phyloP scores from a whole-genome alignment of 2,888 invertebrate species.

The Euzophera pinguis region DNA sequence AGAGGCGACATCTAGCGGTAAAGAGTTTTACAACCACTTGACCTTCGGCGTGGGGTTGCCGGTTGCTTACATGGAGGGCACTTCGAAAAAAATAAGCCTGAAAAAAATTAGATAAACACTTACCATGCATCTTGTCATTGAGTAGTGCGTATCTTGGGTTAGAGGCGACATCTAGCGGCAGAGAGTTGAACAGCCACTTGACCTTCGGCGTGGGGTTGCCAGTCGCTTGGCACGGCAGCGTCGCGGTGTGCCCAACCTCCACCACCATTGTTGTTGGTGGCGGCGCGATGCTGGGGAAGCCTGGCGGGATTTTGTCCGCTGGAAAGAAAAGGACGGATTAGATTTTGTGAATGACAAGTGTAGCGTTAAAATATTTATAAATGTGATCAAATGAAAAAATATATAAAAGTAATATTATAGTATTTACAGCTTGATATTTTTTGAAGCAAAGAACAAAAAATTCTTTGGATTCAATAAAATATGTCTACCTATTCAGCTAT shows the following conservation, averaged over 20 bases:
- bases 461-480: too few relatives aligned
- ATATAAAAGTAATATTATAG: too few relatives aligned
- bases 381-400: too few relatives aligned
- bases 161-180: conserved; percentile 90
- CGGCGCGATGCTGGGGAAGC: conserved; percentile 91
- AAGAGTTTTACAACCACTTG: conserved; percentile 95
- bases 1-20: conserved; percentile 90
- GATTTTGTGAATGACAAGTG: not conserved
- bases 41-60: conserved; percentile 91
- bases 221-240: conserved; percentile 92
- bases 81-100: not conserved
- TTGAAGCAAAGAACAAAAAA: too few relatives aligned
- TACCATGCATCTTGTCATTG: conserved; percentile 88
- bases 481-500: too few relatives aligned
- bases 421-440: too few relatives aligned
- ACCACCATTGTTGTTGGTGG: conserved; percentile 96
- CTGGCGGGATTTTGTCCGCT: conserved; percentile 92
- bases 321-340: conserved; percentile 29
- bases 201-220: conserved; percentile 91
- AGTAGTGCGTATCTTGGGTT: conserved; percentile 92
- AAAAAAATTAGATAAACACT: conserved; percentile 37
- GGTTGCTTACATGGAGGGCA: too few relatives aligned
- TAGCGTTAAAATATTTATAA: not conserved
- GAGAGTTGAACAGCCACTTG: conserved; percentile 95
- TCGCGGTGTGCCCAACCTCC: conserved; percentile 95